Evolutionary conservation across 35 echinoderm and acorn worm species (phyloP).

Genomic region (Apostichopus parvimensis): DNA sequence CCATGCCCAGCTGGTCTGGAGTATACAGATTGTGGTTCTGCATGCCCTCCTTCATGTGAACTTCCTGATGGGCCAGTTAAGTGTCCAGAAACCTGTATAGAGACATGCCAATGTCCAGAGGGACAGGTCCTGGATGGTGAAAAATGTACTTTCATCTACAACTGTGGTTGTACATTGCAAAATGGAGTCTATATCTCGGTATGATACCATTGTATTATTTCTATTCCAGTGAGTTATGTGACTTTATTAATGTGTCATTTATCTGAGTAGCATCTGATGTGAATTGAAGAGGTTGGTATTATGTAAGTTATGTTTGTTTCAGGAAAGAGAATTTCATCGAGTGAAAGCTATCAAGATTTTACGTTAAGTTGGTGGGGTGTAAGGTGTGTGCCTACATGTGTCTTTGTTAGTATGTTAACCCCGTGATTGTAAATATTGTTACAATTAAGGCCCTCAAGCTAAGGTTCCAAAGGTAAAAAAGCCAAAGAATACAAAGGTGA

Average conservation of each 20-base stretch:
- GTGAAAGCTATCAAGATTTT: too few species aligned
- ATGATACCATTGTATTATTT: too few species aligned
- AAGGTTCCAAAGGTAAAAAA: too few species aligned
- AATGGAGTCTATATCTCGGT: slow-evolving; percentile 54
- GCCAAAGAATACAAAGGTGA: too few species aligned
- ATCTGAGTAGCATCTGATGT: neutral
- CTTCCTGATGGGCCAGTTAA: neutral
- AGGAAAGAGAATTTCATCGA: too few species aligned
- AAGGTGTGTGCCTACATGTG: neutral
- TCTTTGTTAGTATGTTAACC: too few species aligned
- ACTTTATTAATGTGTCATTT: neutral
- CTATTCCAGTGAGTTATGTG: neutral
- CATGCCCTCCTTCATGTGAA: slow-evolving; percentile 48
- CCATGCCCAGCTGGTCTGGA: slow-evolving; percentile 10
- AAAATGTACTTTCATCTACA: slow-evolving; percentile 3
- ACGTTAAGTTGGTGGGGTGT: neutral
- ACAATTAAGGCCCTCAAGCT: too few species aligned
- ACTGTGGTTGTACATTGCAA: slow-evolving; percentile 20
- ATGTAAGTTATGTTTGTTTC: too few species aligned
- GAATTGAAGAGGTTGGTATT: neutral
- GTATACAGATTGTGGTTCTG: slow-evolving; percentile 29
- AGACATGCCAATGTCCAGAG: slow-evolving; percentile 62
- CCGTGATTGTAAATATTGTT: too few species aligned
- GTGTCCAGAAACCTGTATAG: slow-evolving; percentile 60
- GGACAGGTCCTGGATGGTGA: slow-evolving; percentile 48